Conservation (phyloP, 2,888 invertebrate genomes). For the Trachelus iudaicus region DNA sequence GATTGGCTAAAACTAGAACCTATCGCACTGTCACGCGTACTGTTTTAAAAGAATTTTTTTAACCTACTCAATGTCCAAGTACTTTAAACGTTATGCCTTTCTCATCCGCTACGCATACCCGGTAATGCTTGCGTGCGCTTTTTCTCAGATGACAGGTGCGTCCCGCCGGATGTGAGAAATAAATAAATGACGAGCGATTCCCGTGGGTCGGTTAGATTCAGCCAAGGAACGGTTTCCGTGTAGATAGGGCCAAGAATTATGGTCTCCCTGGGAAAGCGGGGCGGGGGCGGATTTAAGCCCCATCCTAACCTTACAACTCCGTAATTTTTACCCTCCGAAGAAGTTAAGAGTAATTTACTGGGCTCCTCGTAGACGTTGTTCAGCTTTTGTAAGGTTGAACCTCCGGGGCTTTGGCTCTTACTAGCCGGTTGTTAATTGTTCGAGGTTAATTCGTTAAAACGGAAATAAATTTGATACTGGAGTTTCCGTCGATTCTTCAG, state of each 20-base stretch:
- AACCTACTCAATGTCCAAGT: not conserved
- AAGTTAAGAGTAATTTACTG: constrained; percentile 65
- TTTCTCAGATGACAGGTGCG: constrained; percentile 27
- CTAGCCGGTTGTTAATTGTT: not conserved
- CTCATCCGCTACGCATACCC: not conserved
- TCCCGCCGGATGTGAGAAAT: constrained; percentile 43
- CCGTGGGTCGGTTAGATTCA: constrained; percentile 37
- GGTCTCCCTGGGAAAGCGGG: constrained; percentile 39
- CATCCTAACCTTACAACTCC: constrained; percentile 54
- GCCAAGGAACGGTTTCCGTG: constrained; percentile 55
- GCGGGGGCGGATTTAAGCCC: constrained; percentile 48
- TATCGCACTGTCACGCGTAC: not conserved
- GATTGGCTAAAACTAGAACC: not conserved
- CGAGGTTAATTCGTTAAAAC: not conserved
- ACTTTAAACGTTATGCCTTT: not conserved
- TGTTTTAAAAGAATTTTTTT: not conserved
- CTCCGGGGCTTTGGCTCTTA: not conserved
- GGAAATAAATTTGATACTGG: not conserved
- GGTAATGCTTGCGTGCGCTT: not conserved
- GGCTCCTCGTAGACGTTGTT: constrained; percentile 53
- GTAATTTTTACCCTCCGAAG: constrained; percentile 62
- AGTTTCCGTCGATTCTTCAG: constrained; percentile 10
- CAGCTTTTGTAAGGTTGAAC: constrained; percentile 17
- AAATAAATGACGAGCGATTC: constrained; percentile 59
- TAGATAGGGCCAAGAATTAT: constrained; percentile 62